Evolutionary conservation across 2,888 invertebrate species (phyloP).

Genomic region (Charanyca ferruginea): DNA sequence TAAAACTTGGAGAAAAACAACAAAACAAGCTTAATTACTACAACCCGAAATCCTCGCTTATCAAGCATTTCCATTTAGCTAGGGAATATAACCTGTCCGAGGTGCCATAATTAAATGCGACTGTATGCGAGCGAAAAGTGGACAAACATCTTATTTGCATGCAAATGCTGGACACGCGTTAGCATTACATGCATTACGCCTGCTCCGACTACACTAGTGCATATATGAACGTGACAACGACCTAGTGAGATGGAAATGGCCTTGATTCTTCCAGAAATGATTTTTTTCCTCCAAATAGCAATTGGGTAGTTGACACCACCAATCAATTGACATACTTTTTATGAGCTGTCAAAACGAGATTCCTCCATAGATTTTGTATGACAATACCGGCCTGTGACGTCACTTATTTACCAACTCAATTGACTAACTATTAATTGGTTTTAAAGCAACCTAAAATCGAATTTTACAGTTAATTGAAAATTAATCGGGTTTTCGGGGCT

Average conservation of each 20-base stretch:
- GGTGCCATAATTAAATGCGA: slow-evolving; percentile 53
- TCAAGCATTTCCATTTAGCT: slow-evolving; percentile 42
- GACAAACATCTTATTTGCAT: slow-evolving; percentile 74
- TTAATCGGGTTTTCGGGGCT: too few relatives aligned
- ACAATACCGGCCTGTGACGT: too few relatives aligned
- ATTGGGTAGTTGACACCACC: too few relatives aligned
- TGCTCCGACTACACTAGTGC: slow-evolving; percentile 28
- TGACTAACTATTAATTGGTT: too few relatives aligned
- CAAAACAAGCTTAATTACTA: slow-evolving; percentile 6
- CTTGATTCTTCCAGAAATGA: not conserved
- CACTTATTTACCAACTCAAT: too few relatives aligned
- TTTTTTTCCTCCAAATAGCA: too few relatives aligned
- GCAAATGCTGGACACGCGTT: slow-evolving; percentile 68
- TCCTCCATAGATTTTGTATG: too few relatives aligned
- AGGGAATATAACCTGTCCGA: slow-evolving; percentile 24
- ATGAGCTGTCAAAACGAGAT: too few relatives aligned
- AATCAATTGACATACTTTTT: too few relatives aligned
- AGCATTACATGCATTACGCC: slow-evolving; percentile 62
- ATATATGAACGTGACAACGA: slow-evolving; percentile 33
- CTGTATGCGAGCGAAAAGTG: slow-evolving; percentile 63
- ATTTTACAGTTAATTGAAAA: too few relatives aligned
- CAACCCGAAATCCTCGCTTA: slow-evolving; percentile 19
- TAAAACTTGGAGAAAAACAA: not conserved
- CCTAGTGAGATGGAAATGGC: slow-evolving; percentile 34
- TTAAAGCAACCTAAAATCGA: too few relatives aligned